Evolutionary conservation across 2,113 vertebrate species (phyloP), one percentile per base, ranked within the genome.

Genomic region (Rissa tridactyla): DNA sequence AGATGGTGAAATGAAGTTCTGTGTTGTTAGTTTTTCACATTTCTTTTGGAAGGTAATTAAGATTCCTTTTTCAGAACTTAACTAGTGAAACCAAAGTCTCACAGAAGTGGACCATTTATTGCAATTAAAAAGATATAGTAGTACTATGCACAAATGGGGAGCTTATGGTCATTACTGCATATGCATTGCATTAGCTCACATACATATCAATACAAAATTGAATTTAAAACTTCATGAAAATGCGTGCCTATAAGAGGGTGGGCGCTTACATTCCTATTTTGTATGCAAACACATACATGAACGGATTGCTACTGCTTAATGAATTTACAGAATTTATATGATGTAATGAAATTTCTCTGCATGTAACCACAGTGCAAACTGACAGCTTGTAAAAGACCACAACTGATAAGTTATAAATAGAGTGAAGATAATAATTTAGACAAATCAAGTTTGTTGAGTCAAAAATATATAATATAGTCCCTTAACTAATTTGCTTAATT

Each of bases 141-240:
- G 21, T 32, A 85, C 60, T 58, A 82, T 17, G 21, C 23, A 47
- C 36, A 71, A 66, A 54, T 34, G 57, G 8, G 11, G 26, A 76
- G 15, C 44, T 94, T 90, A 58, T 90, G 82, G 68, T 36, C 25
- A 46, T 25, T 60, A 25, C 27, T 88, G 34, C 15, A 26, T 55
- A 79, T 15, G 15, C 20, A 44, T 82, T 90, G 34, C 25, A 27
- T 6, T 46, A 42, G 32, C 57, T 86, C 71, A 69, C 34, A 54
- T 21, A 46, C 8, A 32, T 47, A 87, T 68, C 70, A 85, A 57
- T 61, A 65, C 5, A 86, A 92, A 93, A 88, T 25, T 42, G 23
- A 87, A 88, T 71, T 92, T 69, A 40, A 80, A 94, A 79, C 25
- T 68, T 84, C 52, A 69, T 90, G 36, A 82, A 94, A 90, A 95